Conservation (phyloP, 2,113 vertebrate genomes). For the Ophthalmotilapia sp. region DNA sequence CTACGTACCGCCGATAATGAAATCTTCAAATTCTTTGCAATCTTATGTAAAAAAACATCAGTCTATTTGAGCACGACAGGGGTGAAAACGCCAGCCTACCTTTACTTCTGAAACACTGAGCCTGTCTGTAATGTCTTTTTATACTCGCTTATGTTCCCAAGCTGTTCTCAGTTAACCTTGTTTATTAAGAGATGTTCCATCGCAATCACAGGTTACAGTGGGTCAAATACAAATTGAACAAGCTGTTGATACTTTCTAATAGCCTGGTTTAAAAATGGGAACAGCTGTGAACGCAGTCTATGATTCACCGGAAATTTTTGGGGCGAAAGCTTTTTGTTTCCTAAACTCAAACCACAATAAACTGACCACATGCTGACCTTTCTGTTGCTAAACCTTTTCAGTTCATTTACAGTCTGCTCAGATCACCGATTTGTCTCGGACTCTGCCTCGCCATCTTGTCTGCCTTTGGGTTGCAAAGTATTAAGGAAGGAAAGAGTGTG, state of each 20-base stretch:
- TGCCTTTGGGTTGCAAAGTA: background rate
- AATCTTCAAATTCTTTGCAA: background rate
- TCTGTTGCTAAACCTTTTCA: slow-evolving; percentile 19
- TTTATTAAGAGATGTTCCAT: background rate
- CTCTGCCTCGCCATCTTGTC: background rate
- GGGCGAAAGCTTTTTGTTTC: background rate
- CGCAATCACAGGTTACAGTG: background rate
- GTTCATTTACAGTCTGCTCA: background rate
- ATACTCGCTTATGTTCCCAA: background rate
- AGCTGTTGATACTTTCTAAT: background rate
- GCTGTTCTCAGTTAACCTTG: background rate
- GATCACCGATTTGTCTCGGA: background rate
- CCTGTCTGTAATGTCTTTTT: background rate
- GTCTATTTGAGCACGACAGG: background rate
- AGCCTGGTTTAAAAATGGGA: background rate
- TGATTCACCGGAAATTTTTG: background rate
- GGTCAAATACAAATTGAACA: background rate
- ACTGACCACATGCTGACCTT: slow-evolving; percentile 23
- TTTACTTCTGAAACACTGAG: background rate
- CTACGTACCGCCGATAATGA: accelerated
- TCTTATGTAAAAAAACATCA: background rate
- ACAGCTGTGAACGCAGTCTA: background rate
- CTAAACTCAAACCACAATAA: background rate
- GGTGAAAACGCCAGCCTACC: background rate
- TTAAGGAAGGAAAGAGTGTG: slow-evolving; percentile 27